Base-by-base conservation (phyloP, 2,797 vertebrate species). In the Spheniscus humboldti region DNA sequence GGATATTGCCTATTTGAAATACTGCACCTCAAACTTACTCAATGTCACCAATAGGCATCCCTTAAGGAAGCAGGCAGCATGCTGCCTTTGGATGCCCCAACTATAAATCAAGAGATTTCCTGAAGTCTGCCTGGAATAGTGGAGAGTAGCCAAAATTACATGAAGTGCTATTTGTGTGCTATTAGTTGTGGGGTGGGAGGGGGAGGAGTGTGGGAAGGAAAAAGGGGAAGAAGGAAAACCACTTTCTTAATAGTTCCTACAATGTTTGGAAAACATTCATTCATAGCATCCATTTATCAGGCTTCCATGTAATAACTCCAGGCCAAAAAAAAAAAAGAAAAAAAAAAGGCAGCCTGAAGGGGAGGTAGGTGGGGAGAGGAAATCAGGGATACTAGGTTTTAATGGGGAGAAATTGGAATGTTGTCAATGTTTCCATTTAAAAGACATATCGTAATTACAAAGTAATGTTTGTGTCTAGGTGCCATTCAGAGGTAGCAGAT, bases 71-170 rank as follows among this genome's bases (percentile, higher is more conserved):
- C 82, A 94, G 72, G 92, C 93, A 95, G 86, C 94, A 37, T 90
- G 92, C 95, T 95, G 96, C 94, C 88, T 96, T 67, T 92, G 94
- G 95, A 96, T 96, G 94, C 41, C 96, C 91, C 93, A 88, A 9
- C 74, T 87, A 92, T 97, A 97, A 97, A 97, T 97, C 97, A 97
- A 86, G 90, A 95, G 92, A 94, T 96, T 97, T 97, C 97, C 96
- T 96, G 96, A 92, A 86, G 94, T 79, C 96, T 89, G 96, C 91
- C 93, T 95, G 95, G 88, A 96, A 96, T 74, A 90, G 93, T 96
- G 96, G 94, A 97, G 78, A 93, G 91, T 18, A 85, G 96, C 96
- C 96, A 97, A 95, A 96, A 72, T 71, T 94, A 87, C 92, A 96
- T 90, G 95, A 97, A 97, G 85, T 91, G 89, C 93, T 97, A 88